These are phyloP conservation scores for Lasioglossum marginatum DNA, from an alignment of 2,888 invertebrate species.

Conservation along the genomic window DNA sequence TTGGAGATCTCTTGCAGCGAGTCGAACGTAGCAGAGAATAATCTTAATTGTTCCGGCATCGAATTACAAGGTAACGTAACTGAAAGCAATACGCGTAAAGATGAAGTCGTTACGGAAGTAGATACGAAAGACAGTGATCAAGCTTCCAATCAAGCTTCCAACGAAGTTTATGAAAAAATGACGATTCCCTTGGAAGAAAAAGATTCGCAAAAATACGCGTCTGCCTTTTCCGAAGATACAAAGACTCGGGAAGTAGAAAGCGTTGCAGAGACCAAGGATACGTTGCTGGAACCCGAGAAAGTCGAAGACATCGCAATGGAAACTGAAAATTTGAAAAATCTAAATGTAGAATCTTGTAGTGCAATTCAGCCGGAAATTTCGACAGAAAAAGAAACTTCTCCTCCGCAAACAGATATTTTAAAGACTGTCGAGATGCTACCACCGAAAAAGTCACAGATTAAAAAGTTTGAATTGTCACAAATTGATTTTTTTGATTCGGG, in stretches of 20 bases:
- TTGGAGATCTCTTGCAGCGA: conserved; percentile 70
- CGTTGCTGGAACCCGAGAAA: conserved; percentile 28
- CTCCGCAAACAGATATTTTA: conserved; percentile 27
- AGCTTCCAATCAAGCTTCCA: conserved; percentile 21
- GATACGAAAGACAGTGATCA: conserved; percentile 44
- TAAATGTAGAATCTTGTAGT: conserved; percentile 9
- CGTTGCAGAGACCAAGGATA: conserved; percentile 16
- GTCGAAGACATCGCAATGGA: conserved; percentile 32
- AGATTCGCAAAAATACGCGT: conserved; percentile 1
- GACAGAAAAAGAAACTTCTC: conserved; percentile 29
- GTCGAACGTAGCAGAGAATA: conserved; percentile 44
- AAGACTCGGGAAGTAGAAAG: conserved; percentile 17
- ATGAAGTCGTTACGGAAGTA: conserved; percentile 28
- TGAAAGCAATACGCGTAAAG: conserved; percentile 23
- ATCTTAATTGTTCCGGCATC: conserved; percentile 27
- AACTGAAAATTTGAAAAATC: conserved; percentile 36
- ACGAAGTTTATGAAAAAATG: conserved; percentile 31
- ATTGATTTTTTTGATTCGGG: conserved; percentile 74
- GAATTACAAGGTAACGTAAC: conserved; percentile 37
- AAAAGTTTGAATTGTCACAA: conserved; percentile 81
- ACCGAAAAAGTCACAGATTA: conserved; percentile 82
- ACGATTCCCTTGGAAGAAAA: conserved; percentile 26
- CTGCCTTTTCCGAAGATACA: conserved; percentile 15
- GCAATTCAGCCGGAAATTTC: conserved; percentile 29
- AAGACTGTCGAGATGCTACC: conserved; percentile 74